These are phyloP conservation scores for Cardinalis cardinalis DNA, from an alignment of 2,113 vertebrate genomes.

Conservation along the genomic window DNA sequence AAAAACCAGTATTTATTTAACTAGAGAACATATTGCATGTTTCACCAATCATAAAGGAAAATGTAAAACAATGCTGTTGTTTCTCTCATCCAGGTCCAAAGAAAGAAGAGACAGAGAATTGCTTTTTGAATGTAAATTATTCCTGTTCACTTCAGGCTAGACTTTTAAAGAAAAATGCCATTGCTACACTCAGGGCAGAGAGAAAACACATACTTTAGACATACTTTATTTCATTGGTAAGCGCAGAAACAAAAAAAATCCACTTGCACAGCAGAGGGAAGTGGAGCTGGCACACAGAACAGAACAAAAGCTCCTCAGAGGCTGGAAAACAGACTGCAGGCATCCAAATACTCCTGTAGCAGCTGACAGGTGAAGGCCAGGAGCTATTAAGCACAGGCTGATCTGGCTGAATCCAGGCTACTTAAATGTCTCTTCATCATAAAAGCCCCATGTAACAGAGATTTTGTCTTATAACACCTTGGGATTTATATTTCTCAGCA, in stretches of 20 bases:
- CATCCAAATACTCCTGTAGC: neutral
- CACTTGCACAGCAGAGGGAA: neutral
- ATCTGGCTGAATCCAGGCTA: neutral
- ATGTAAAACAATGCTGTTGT: neutral
- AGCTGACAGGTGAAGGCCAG: neutral
- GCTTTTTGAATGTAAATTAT: neutral
- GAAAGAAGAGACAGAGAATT: neutral
- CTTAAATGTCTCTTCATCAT: neutral
- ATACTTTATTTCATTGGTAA: neutral
- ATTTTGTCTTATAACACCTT: neutral
- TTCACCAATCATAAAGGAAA: neutral
- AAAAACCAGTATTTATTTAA: neutral
- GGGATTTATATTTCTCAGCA: neutral
- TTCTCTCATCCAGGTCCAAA: neutral
- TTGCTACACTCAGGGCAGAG: neutral
- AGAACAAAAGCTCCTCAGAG: neutral
- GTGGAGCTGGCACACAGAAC: neutral
- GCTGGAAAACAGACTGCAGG: neutral
- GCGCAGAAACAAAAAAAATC: neutral
- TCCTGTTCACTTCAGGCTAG: neutral
- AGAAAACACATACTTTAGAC: neutral
- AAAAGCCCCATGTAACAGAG: neutral
- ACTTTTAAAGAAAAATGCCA: neutral
- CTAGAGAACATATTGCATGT: neutral
- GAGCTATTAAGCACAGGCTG: neutral